Evolutionary conservation across 2,797 vertebrate species (phyloP), one percentile per base, ranked within the genome.

Genomic region (Mustela erminea): DNA sequence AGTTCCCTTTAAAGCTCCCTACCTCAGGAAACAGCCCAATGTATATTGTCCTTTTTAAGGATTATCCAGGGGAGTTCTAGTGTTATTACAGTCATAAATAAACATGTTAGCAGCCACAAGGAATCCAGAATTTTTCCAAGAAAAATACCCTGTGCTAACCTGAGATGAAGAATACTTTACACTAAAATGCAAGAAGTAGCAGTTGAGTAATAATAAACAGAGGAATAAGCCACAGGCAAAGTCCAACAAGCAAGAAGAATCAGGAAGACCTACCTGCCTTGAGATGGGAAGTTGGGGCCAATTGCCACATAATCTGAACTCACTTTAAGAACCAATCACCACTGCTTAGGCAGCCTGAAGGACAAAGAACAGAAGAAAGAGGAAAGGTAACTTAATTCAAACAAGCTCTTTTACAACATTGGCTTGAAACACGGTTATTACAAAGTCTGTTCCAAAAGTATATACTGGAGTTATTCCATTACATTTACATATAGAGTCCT

Each of bases 1-100:
- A 87, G 32, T 75, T 93, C 43, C 7, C 27, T 87, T 74, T 90
- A 29, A 2, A 62, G 56, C 62, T 90, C 89, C 46, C 38, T 54
- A 78, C 64, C 68, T 62, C 66, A n/a, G 75, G 83, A 97, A 97
- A 94, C 25, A 92, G 68, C 21, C 85, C 15, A 13, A 43, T 27
- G 49, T 56, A 87, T 70, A 95, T 89, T 87, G 72, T 83, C 56
- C 72, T 93, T 88, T 93, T 74, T 43, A 91, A 78, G 80, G 84
- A 96, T 95, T 93, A 95, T 75, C 83, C 60, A 54, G 64, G 81
- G 58, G 74, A 90, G 49, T 93, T 87, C 89, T 64, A 58, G 85
- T 23, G 72, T 97, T 98, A 97, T 96, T 97, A 52, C 58, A 95
- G 75, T 87, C 89, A 98, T 97, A 97, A 97, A 97, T 97, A 98